Evolutionary conservation across 2,113 vertebrate species (phyloP), one percentile per base, ranked within the genome.

Genomic region (Laterallus jamaicensis): DNA sequence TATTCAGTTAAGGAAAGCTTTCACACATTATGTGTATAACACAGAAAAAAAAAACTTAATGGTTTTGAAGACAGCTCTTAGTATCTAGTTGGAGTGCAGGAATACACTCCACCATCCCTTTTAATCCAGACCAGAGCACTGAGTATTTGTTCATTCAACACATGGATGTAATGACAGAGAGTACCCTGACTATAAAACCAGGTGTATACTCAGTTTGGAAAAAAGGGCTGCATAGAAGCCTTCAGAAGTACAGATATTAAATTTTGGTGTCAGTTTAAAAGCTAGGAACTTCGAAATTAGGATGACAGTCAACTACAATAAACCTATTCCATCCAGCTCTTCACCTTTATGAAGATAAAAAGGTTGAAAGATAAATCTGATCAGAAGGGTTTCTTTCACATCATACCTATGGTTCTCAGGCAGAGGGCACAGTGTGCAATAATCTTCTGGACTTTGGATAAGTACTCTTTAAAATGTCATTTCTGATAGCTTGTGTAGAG

Each of bases 91-190:
- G 26, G 35, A 73, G 19, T 10, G 12, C 67, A 84, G 20, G 42
- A 64, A 59, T 7, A 13, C 6, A 29, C 5, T 47, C 8, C 39
- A 71, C 8, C 32, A 49, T 6, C 9, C 35, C 29, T 73, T 32
- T 70, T 70, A 26, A 62, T 63, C 70, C 74, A 82, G n/a, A 60
- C 4, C 40, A 69, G 52, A 62, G 28, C n/a, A 71, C 14, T 37
- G 19, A 39, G 3, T 35, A 24, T 50, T 58, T 31, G 2, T 44
- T 50, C 31, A 11, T 42, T 66, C 47, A 70, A 66, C 29, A 42
- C 0, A 8, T 0, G 1, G 12, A 56, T 50, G 13, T 12, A 55
- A 56, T 0, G 3, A 54, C 31, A 2, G 17, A 2, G 17, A 63
- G 12, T 20, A 32, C 5, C 26, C 32, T 35, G 47, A 52, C 15